Conservation (phyloP, 2,888 invertebrate species). For the Lucinisca nassula region DNA sequence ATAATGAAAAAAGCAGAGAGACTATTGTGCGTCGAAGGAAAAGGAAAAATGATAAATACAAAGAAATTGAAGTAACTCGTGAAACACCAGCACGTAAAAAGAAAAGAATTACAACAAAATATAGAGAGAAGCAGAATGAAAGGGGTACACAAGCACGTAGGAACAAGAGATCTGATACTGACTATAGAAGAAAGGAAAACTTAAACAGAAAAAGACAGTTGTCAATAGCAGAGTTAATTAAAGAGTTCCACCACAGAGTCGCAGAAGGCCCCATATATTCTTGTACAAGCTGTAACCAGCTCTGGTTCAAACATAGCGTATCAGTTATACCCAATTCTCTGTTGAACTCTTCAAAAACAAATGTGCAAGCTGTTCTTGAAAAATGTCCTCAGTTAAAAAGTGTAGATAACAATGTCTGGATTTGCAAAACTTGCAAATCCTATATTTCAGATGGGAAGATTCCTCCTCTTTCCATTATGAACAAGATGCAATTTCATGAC, state of each 20-base stretch:
- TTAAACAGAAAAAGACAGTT: background rate
- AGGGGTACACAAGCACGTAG: background rate
- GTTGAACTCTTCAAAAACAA: background rate
- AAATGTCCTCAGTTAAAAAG: background rate
- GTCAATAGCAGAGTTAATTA: background rate
- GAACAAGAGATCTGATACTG: background rate
- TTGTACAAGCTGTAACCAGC: constrained; percentile 57
- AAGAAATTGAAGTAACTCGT: too few relatives aligned
- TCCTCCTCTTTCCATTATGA: constrained; percentile 53
- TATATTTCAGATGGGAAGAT: constrained; percentile 53
- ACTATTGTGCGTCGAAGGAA: background rate
- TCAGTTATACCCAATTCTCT: background rate
- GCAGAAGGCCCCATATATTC: constrained; percentile 46
- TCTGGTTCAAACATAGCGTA: constrained; percentile 35
- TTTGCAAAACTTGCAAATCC: constrained; percentile 62
- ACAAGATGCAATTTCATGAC: constrained; percentile 54
- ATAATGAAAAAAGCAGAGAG: background rate
- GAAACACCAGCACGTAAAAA: constrained; percentile 22
- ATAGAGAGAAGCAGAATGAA: background rate
- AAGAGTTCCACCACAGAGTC: constrained; percentile 31
- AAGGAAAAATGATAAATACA: background rate
- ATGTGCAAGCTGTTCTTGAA: constrained; percentile 1
- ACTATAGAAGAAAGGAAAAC: background rate
- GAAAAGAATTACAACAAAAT: background rate
- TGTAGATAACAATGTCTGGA: constrained; percentile 38